Percentiles rank a stretch among this genome's conserved stretches.
Conservation (phyloP, 2,888 invertebrate genomes). For the Drosophila fungiperda region DNA sequence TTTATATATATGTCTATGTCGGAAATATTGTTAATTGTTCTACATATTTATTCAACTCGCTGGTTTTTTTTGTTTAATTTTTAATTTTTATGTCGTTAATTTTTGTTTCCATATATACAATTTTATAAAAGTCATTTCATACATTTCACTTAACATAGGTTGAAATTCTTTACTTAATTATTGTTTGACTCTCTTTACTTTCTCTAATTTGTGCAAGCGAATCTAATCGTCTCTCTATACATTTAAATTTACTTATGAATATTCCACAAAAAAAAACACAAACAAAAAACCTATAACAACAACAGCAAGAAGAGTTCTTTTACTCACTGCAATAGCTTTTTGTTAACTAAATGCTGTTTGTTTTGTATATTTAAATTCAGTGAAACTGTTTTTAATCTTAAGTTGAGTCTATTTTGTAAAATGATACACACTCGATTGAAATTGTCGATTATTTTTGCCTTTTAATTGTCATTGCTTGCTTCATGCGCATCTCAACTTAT, state of each 20-base stretch:
- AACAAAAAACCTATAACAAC: slow-evolving; percentile 6
- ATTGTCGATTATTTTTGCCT: slow-evolving; percentile 26
- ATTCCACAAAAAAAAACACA: slow-evolving; percentile 44
- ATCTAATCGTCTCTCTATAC: slow-evolving; percentile 61
- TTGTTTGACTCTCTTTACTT: slow-evolving; percentile 63
- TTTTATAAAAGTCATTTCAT: slow-evolving; percentile 62
- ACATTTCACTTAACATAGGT: slow-evolving; percentile 50
- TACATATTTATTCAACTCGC: slow-evolving; percentile 53
- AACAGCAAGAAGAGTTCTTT: slow-evolving; percentile 82
- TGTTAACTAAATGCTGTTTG: slow-evolving; percentile 41
- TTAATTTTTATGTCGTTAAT: slow-evolving; percentile 57
- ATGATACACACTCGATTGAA: slow-evolving; percentile 20
- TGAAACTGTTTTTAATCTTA: slow-evolving; percentile 57
- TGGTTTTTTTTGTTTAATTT: slow-evolving; percentile 50
- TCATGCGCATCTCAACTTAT: slow-evolving; percentile 55
- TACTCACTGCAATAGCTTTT: slow-evolving; percentile 80
- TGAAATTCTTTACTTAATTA: slow-evolving; percentile 54
- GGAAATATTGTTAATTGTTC: slow-evolving; percentile 71
- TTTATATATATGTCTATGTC: slow-evolving; percentile 42
- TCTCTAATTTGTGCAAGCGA: slow-evolving; percentile 71
- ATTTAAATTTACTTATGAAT: slow-evolving; percentile 35
- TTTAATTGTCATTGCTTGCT: slow-evolving; percentile 65
- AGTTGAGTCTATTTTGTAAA: slow-evolving; percentile 52
- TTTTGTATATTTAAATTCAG: slow-evolving; percentile 14
- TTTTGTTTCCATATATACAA: slow-evolving; percentile 64